phyloP scores from a whole-genome alignment of 2,113 vertebrate genomes.

The Cheirogaleus medius region DNA sequence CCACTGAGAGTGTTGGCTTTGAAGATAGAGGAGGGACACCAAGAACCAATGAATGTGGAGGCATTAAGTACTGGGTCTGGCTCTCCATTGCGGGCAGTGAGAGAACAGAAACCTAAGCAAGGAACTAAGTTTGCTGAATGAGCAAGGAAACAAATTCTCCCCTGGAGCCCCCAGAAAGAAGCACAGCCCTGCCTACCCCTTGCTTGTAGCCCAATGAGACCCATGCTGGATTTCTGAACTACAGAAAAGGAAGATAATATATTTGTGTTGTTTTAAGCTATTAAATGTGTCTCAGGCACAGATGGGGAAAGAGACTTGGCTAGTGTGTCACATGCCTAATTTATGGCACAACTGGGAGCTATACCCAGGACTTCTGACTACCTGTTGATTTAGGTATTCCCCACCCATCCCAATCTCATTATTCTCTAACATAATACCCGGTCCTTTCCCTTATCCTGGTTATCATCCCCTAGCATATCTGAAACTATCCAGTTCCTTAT shows the following conservation, averaged over 20 bases:
- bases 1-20: background rate
- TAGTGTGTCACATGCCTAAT: background rate
- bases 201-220: background rate
- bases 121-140: background rate
- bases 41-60: background rate
- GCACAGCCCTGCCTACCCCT: background rate
- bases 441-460: background rate
- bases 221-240: background rate
- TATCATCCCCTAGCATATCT: background rate
- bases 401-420: background rate
- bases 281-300: background rate
- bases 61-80: background rate
- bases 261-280: background rate
- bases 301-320: background rate
- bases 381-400: background rate
- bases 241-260: background rate
- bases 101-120: background rate
- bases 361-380: background rate
- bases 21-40: background rate
- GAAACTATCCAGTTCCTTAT: background rate
- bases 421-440: rapidly evolving
- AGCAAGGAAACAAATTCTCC: background rate
- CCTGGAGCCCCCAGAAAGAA: background rate
- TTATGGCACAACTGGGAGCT: background rate
- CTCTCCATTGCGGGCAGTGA: background rate